Conservation (phyloP, 2,888 invertebrate species). For the Mechanitis messenoides region DNA sequence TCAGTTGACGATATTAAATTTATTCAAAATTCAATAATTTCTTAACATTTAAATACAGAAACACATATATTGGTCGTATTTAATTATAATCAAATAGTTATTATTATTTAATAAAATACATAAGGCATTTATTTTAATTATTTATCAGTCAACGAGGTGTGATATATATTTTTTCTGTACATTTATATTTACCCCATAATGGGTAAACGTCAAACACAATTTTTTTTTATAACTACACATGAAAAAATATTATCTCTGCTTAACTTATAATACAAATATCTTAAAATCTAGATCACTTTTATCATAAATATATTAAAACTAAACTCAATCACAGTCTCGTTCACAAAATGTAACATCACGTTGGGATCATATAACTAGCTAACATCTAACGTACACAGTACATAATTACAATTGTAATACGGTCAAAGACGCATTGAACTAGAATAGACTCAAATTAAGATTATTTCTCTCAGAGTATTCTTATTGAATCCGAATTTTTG, state of each 20-base stretch:
- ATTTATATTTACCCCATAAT: neutral
- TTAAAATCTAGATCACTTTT: conserved; percentile 35
- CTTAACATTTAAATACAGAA: neutral
- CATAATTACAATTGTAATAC: conserved; percentile 17
- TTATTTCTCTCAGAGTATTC: conserved; percentile 45
- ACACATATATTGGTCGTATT: neutral
- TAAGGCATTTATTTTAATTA: neutral
- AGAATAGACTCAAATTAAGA: conserved; percentile 45
- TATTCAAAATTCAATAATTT: neutral
- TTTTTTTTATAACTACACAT: no score
- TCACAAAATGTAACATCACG: conserved; percentile 51
- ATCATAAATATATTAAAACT: conserved; percentile 26
- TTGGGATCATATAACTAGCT: conserved; percentile 36
- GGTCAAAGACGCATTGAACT: conserved; percentile 34
- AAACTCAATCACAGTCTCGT: conserved; percentile 69
- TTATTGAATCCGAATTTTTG: conserved; percentile 69
- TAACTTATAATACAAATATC: conserved; percentile 16
- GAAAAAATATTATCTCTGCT: conserved; percentile 5
- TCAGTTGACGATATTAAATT: neutral
- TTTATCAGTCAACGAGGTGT: neutral
- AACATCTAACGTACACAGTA: conserved; percentile 18
- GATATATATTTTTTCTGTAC: neutral
- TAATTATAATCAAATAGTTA: neutral
- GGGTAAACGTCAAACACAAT: neutral
- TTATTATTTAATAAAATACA: neutral